Evolutionary conservation across 2,113 vertebrate genomes (phyloP).

Genomic region (Urocynchramus pylzowi): DNA sequence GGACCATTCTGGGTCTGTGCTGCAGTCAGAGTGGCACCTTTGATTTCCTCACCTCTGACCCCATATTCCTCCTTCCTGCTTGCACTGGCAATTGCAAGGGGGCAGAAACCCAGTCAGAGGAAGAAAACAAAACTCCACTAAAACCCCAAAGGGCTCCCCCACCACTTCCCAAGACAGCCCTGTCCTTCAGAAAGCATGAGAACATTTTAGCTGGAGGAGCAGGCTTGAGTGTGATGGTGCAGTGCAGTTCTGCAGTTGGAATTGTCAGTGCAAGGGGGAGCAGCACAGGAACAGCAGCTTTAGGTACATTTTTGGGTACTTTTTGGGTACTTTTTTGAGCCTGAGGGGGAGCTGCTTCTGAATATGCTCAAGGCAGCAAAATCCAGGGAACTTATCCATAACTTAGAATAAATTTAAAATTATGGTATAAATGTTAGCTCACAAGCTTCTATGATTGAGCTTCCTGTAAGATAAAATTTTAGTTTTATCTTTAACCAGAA

Average conservation of each 20-base stretch:
- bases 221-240: neutral
- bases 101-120: neutral
- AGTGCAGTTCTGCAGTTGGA: neutral
- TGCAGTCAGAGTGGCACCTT: neutral
- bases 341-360: rapidly evolving
- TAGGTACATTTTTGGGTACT: neutral
- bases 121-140: neutral
- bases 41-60: neutral
- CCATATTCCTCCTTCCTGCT: neutral
- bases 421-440: neutral
- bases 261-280: neutral
- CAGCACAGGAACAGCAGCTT: neutral
- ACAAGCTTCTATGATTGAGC: neutral
- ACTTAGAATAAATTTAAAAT: neutral
- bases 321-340: neutral
- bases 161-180: rapidly evolving
- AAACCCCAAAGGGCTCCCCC: rapidly evolving
- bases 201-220: neutral
- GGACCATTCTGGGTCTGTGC: neutral
- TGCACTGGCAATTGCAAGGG: neutral
- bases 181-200: neutral
- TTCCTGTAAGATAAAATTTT: neutral
- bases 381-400: neutral
- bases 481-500: neutral
- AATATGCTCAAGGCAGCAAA: neutral